These are phyloP conservation scores for Clepsis dumicolana DNA, from an alignment of 2,888 invertebrate species.

Conservation along the genomic window DNA sequence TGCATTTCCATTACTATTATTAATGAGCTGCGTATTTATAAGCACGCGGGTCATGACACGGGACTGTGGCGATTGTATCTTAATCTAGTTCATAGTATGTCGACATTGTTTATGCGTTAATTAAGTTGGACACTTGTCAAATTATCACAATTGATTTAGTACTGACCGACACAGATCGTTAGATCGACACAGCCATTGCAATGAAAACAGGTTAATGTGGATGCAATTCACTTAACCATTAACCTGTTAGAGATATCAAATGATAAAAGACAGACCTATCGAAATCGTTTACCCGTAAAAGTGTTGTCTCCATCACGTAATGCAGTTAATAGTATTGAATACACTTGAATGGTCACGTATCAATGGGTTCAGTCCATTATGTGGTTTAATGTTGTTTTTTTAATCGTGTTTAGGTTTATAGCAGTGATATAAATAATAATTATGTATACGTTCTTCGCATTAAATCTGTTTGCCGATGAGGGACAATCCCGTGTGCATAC, in stretches of 20 bases:
- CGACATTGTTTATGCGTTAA: slow-evolving; percentile 23
- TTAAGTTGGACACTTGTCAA: slow-evolving; percentile 28
- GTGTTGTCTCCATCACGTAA: neutral
- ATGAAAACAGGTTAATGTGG: neutral
- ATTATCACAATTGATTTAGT: slow-evolving; percentile 12
- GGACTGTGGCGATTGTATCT: slow-evolving; percentile 20
- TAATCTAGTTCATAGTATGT: slow-evolving; percentile 26
- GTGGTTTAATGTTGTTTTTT: neutral
- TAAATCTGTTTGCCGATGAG: neutral
- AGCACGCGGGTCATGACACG: slow-evolving; percentile 16
- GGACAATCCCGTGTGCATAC: neutral
- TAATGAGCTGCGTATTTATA: slow-evolving; percentile 32
- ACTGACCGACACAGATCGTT: neutral
- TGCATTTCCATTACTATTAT: slow-evolving; percentile 5
- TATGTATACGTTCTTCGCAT: neutral
- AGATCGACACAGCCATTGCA: neutral
- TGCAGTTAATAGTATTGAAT: neutral
- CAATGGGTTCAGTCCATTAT: neutral
- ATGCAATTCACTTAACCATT: no score
- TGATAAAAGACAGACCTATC: neutral
- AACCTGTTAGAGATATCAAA: neutral
- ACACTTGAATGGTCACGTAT: neutral
- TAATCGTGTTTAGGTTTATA: neutral
- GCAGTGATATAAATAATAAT: neutral
- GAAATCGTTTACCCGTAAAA: neutral